Evolutionary conservation across 2,113 vertebrate genomes (phyloP).

Genomic region (Columba janthina): DNA sequence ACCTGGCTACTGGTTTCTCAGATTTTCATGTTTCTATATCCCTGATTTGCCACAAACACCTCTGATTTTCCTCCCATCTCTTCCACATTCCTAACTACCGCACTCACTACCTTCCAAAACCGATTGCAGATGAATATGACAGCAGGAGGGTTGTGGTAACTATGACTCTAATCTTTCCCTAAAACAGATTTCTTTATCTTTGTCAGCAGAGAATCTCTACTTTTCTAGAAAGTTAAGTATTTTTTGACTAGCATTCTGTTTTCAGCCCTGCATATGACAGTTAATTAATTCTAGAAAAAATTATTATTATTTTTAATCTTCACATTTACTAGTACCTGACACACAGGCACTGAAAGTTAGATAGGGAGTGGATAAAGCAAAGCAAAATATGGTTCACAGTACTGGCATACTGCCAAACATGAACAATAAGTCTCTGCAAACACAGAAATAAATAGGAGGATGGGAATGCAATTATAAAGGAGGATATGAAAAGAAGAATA

Average conservation of each 20-base stretch:
- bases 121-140: not conserved
- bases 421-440: slow-evolving; percentile 59
- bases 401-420: slow-evolving; percentile 48
- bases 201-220: not conserved
- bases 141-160: not conserved
- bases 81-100: not conserved
- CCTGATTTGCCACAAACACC: not conserved
- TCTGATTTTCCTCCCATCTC: not conserved
- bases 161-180: not conserved
- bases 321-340: not conserved
- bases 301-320: too few species aligned
- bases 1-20: not conserved
- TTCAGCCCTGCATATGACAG: not conserved
- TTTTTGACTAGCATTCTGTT: not conserved
- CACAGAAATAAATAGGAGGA: slow-evolving; percentile 37
- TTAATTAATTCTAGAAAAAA: not conserved
- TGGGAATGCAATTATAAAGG: slow-evolving; percentile 40
- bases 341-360: not conserved
- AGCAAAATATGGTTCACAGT: not conserved
- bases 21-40: not conserved
- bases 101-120: not conserved
- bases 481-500: slow-evolving; percentile 31
- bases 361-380: not conserved
- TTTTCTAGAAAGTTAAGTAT: not conserved
- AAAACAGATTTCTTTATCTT: not conserved